Conservation (phyloP, 1,140 invertebrate genomes). For the Temnothorax curvispinosus region DNA sequence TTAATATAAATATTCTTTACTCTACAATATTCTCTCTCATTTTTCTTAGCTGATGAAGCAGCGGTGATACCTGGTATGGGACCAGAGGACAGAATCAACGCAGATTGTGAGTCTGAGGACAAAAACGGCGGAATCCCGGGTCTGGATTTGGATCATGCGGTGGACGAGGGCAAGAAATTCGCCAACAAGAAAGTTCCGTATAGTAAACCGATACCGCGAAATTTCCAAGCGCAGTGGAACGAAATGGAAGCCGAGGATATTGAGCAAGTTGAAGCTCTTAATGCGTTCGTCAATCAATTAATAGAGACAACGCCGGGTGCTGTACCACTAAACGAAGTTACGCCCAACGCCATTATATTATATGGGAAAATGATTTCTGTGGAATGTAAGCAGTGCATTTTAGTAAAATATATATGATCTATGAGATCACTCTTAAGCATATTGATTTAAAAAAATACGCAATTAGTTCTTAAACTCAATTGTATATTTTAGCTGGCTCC, state of each 20-base stretch:
- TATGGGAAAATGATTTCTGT: constrained; percentile 92
- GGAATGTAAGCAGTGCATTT: constrained; percentile 86
- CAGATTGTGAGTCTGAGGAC: constrained; percentile 83
- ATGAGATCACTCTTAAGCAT: too few species aligned
- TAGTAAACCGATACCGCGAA: constrained; percentile 97
- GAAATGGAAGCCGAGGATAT: constrained; percentile 90
- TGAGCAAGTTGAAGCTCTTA: constrained; percentile 85
- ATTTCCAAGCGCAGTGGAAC: constrained; percentile 98
- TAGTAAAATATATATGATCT: not conserved
- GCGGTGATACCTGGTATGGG: constrained; percentile 97
- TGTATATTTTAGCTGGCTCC: constrained; percentile 87
- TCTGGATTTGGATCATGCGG: constrained; percentile 92
- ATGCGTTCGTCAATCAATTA: constrained; percentile 89
- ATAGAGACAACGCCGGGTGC: constrained; percentile 91
- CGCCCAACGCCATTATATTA: constrained; percentile 91
- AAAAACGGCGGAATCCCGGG: constrained; percentile 90
- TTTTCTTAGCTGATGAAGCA: constrained; percentile 88
- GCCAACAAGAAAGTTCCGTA: constrained; percentile 94
- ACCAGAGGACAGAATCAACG: constrained; percentile 94
- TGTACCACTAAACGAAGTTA: constrained; percentile 89
- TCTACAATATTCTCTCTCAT: not conserved
- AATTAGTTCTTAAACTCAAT: not conserved
- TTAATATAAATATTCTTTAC: not conserved
- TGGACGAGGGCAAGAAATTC: constrained; percentile 89
- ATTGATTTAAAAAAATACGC: not conserved